Evolutionary conservation across 2,888 invertebrate species (phyloP), one percentile per base, ranked within the genome.

Genomic region (Eupithecia centaureata): DNA sequence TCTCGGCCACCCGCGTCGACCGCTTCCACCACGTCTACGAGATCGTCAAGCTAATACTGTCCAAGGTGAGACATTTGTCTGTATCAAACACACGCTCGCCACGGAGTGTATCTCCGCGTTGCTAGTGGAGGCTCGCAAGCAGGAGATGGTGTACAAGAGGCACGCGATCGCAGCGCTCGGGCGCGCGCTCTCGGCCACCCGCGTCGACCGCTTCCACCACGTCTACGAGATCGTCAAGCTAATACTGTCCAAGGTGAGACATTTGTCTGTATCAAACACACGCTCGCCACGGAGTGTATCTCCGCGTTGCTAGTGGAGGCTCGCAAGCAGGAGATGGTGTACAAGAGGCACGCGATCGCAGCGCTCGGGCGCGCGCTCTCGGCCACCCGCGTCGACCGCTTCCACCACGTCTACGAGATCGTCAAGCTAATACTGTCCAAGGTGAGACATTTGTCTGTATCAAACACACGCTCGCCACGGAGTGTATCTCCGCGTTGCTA

Each of bases 1-100:
- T 98, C 25, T 95, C 96, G 27, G 94, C 95, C 57, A 92, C 97
- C 47, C 93, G 95, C 79, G 91, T 95, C 32, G 97, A 98, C 87
- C 94, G 95, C 70, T 98, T 98, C 89, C 95, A 96, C 71, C 96
- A 96, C 73, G 95, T 97, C 5, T 97, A 97, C 82, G 94, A 95
- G 25, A 96, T 98, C 82, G 95, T 95, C 63, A 96, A 95, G 86
- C 94, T 94, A 74, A 94, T 96, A 76, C 84, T 97, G 60, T 94
- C 95, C 10, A 95, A 96, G 90, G 96, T 96, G 79, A n/a, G n/a
- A n/a, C n/a, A n/a, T n/a, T n/a, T n/a, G n/a, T n/a, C n/a, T n/a
- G n/a, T n/a, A n/a, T n/a, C n/a, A n/a, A n/a, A n/a, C n/a, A n/a
- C n/a, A n/a, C 76, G 10, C 79, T 87, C 68, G 81, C 86, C 0